A percentile compares a stretch with the other conserved stretches of the same genome.
These are phyloP conservation scores for Ibidorhyncha struthersii DNA, from an alignment of 2,113 vertebrate species.

Conservation along the genomic window DNA sequence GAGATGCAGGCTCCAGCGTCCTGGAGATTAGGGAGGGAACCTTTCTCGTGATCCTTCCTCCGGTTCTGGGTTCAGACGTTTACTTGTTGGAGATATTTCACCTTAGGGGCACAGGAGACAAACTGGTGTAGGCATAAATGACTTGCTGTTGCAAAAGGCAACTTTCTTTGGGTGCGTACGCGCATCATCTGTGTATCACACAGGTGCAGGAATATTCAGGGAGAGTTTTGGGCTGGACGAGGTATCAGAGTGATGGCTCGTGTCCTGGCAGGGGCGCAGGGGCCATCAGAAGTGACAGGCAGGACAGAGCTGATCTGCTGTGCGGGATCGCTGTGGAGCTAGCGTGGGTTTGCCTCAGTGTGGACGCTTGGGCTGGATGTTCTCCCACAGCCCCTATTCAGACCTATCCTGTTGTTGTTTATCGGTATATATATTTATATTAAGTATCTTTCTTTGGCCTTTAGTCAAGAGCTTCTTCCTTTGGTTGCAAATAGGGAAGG, in stretches of 20 bases:
- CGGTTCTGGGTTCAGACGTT: neutral
- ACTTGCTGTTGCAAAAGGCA: neutral
- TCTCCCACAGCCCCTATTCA: neutral
- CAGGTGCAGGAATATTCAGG: neutral
- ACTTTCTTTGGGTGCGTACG: neutral
- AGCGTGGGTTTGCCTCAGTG: neutral
- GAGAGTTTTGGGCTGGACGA: neutral
- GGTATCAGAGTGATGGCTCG: fast-evolving
- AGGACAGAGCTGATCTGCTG: neutral
- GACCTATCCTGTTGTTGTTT: neutral
- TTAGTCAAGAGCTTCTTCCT: constrained; percentile 23
- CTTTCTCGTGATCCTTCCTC: neutral
- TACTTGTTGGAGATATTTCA: neutral
- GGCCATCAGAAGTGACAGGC: neutral
- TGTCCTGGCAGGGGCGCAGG: neutral
- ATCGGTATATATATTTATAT: neutral
- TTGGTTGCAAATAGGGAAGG: neutral
- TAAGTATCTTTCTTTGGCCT: neutral
- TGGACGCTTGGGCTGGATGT: neutral
- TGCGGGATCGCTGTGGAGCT: neutral
- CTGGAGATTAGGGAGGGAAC: neutral
- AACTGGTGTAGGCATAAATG: neutral
- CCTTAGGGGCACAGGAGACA: neutral
- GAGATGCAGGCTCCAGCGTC: neutral
- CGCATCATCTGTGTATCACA: neutral